phyloP scores from a whole-genome alignment of 1,140 invertebrate species.

The Eubasilissa regina region DNA sequence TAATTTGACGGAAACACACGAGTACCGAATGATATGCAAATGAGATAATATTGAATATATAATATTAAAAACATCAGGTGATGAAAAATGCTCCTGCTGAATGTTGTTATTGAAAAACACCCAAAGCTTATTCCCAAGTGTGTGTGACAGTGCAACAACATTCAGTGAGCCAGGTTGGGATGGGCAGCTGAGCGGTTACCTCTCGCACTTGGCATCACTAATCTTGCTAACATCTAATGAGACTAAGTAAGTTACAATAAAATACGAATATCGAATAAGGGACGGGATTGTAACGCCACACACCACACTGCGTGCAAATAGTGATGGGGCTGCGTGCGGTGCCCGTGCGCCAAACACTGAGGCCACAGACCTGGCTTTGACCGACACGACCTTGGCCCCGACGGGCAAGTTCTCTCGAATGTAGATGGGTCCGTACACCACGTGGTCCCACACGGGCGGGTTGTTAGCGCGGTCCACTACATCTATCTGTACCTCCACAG shows the following conservation, averaged over 20 bases:
- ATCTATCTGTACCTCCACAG: slow-evolving; percentile 97
- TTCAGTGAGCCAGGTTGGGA: slow-evolving; percentile 54
- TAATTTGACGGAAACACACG: slow-evolving; percentile 51
- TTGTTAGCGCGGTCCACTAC: slow-evolving; percentile 98
- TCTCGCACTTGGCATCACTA: slow-evolving; percentile 47
- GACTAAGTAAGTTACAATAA: slow-evolving; percentile 56
- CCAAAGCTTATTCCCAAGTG: slow-evolving; percentile 39
- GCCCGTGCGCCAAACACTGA: slow-evolving; percentile 71
- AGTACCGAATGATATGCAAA: slow-evolving; percentile 56
- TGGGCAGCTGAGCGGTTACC: slow-evolving; percentile 42
- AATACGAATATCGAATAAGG: slow-evolving; percentile 52
- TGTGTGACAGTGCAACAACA: slow-evolving; percentile 57
- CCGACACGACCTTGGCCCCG: slow-evolving; percentile 95
- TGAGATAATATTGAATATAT: slow-evolving; percentile 54
- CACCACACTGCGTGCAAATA: slow-evolving; percentile 68
- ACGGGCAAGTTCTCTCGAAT: slow-evolving; percentile 97
- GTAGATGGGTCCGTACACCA: slow-evolving; percentile 95
- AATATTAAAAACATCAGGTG: slow-evolving; percentile 30
- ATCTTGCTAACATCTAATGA: slow-evolving; percentile 58
- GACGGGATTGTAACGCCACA: slow-evolving; percentile 62
- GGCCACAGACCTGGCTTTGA: slow-evolving; percentile 96
- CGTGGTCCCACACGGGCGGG: slow-evolving; percentile 96
- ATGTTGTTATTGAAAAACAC: slow-evolving; percentile 51
- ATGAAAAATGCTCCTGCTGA: slow-evolving; percentile 51
- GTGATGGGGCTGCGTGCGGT: slow-evolving; percentile 74